Conservation (phyloP, 2,888 invertebrate species). For the Tortrix viridana region DNA sequence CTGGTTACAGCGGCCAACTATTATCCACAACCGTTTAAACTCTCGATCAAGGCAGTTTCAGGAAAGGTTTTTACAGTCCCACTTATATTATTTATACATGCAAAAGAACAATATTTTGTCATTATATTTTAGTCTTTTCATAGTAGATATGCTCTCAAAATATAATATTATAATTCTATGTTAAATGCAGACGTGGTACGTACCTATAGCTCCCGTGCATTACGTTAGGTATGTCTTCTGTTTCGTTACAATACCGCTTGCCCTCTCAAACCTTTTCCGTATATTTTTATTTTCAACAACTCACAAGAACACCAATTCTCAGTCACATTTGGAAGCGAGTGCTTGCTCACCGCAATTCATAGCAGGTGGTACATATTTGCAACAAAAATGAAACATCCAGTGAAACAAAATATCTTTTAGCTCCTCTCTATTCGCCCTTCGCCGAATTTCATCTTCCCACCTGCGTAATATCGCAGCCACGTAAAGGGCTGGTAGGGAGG, state of each 20-base stretch:
- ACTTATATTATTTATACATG: no score
- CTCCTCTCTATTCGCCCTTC: constrained; percentile 31
- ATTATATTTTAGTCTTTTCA: no score
- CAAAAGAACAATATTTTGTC: no score
- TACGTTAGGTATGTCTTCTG: no score
- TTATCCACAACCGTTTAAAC: not conserved
- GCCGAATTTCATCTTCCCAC: constrained; percentile 37
- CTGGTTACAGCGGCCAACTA: not conserved
- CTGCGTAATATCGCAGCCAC: constrained; percentile 35
- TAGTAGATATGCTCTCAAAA: no score
- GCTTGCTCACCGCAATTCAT: constrained; percentile 31
- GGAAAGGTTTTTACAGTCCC: no score
- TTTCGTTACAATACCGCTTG: no score
- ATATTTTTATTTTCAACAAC: constrained; percentile 6
- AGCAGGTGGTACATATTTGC: constrained; percentile 35
- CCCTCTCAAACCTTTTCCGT: no score
- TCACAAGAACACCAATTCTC: constrained; percentile 4
- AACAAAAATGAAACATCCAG: constrained; percentile 36
- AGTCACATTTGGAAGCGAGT: constrained; percentile 15
- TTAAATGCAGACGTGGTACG: no score
- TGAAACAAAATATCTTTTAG: constrained; percentile 37
- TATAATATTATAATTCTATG: no score
- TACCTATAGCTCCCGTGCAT: no score
- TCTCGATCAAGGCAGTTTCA: no score
- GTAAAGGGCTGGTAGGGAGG: constrained; percentile 13